Evolutionary conservation across 2,888 invertebrate genomes (phyloP).

Genomic region (Ophioninae sp.): DNA sequence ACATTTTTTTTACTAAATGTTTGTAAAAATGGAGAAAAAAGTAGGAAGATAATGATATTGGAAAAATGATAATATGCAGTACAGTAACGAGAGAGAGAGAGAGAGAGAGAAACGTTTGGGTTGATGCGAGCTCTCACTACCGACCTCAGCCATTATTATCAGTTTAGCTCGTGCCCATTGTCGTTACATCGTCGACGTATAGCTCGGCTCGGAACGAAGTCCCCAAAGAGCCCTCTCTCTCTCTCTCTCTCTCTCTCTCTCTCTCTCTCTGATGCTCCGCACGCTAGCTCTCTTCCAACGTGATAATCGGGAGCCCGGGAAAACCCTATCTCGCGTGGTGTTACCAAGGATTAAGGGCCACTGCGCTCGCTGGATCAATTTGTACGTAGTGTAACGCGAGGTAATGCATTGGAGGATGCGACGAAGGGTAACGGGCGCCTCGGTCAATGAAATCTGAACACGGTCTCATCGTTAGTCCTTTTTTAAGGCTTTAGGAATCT

Average conservation of each 20-base stretch:
- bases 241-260: conserved; percentile 6
- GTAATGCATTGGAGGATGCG: too few relatives aligned
- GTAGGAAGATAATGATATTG: too few relatives aligned
- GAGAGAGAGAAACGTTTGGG: conserved; percentile 20
- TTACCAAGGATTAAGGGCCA: conserved; percentile 27
- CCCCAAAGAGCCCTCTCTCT: conserved; percentile 33
- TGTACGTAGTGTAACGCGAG: conserved; percentile 2
- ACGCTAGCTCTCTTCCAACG: neutral
- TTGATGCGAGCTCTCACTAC: conserved; percentile 46
- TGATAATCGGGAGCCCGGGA: conserved; percentile 21
- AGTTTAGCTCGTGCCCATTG: conserved; percentile 63
- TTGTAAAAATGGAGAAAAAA: too few relatives aligned
- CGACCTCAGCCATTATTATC: conserved; percentile 64
- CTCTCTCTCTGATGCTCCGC: neutral
- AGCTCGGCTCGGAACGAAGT: conserved; percentile 26
- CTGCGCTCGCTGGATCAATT: conserved; percentile 29
- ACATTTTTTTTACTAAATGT: too few relatives aligned
- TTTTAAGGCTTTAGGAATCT: too few relatives aligned
- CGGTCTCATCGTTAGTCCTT: too few relatives aligned
- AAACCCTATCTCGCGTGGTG: neutral
- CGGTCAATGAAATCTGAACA: neutral
- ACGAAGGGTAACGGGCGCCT: neutral
- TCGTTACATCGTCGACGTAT: conserved; percentile 59
- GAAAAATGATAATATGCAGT: too few relatives aligned
- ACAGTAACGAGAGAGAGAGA: neutral